phyloP scores from a whole-genome alignment of 2,797 vertebrate genomes.

The Darevskia mixta region DNA sequence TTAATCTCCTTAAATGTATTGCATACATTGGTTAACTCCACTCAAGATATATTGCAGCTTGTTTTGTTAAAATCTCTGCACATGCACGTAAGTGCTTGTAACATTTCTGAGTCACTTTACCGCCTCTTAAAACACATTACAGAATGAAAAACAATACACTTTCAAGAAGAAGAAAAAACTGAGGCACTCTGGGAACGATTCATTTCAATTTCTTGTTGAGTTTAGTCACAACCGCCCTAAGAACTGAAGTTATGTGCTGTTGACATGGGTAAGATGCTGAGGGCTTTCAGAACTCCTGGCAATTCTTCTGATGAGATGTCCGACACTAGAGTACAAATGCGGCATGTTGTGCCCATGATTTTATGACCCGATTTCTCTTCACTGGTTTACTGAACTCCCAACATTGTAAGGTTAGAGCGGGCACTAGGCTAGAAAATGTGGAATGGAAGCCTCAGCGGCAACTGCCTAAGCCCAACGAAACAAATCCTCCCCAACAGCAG shows the following conservation, averaged over 20 bases:
- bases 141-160: conserved; percentile 78
- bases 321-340: conserved; percentile 60
- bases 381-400: conserved; percentile 54
- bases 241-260: conserved; percentile 45
- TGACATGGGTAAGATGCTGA: conserved; percentile 49
- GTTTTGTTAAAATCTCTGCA: conserved; percentile 71
- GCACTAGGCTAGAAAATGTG: conserved; percentile 11
- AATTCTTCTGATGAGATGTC: conserved; percentile 55
- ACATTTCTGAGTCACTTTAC: conserved; percentile 69
- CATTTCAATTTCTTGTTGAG: conserved; percentile 64
- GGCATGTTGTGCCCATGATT: conserved; percentile 60
- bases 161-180: conserved; percentile 72
- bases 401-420: conserved; percentile 37
- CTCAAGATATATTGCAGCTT: conserved; percentile 71
- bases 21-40: conserved; percentile 60
- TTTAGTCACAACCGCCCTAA: conserved; percentile 28
- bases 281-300: conserved; percentile 20
- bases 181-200: conserved; percentile 79
- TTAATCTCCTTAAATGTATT: conserved; percentile 70
- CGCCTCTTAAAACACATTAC: conserved; percentile 76
- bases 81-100: conserved; percentile 29
- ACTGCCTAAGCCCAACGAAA: conserved; percentile 46
- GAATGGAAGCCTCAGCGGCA: conserved; percentile 32
- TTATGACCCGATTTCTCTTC: conserved; percentile 58
- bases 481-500: conserved; percentile 35